These are phyloP conservation scores for Ctenochaetus hawaiiensis DNA, from an alignment of 2,797 vertebrate species.

Conservation along the genomic window DNA sequence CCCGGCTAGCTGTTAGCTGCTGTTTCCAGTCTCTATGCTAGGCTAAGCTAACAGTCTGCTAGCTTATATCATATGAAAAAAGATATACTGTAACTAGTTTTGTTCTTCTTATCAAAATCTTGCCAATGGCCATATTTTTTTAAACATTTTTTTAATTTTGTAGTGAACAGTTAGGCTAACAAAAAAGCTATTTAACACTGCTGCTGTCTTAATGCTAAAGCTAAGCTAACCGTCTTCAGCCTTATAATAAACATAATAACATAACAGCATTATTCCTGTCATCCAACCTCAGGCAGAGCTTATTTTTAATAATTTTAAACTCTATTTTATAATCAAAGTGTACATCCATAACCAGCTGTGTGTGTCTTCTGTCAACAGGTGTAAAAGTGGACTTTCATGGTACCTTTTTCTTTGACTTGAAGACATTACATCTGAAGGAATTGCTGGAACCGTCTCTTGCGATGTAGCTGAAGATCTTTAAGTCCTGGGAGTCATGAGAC, in stretches of 20 bases:
- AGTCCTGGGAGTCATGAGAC: constrained; percentile 91
- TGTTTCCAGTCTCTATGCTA: not conserved
- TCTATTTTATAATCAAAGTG: not conserved
- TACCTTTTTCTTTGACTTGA: constrained; percentile 94
- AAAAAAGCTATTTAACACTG: too few relatives aligned
- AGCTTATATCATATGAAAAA: not conserved
- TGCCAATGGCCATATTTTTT: not conserved
- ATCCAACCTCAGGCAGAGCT: not conserved
- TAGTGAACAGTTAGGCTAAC: too few relatives aligned
- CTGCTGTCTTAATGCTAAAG: not conserved
- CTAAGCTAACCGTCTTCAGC: not conserved
- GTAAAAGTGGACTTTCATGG: not conserved
- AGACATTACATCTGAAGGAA: constrained; percentile 91
- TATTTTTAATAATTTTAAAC: not conserved
- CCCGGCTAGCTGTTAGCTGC: not conserved
- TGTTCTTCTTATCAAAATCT: not conserved
- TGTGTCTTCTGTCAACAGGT: not conserved
- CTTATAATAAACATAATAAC: not conserved
- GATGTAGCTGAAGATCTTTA: constrained; percentile 93
- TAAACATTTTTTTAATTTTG: too few relatives aligned
- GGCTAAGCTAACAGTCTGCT: not conserved
- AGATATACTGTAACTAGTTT: not conserved
- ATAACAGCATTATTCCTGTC: not conserved
- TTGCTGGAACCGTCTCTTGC: constrained; percentile 89
- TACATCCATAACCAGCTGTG: not conserved